Percentiles rank a stretch among this genome's conserved stretches.
Conservation (phyloP, 2,113 vertebrate species). For the Sapajus apella region DNA sequence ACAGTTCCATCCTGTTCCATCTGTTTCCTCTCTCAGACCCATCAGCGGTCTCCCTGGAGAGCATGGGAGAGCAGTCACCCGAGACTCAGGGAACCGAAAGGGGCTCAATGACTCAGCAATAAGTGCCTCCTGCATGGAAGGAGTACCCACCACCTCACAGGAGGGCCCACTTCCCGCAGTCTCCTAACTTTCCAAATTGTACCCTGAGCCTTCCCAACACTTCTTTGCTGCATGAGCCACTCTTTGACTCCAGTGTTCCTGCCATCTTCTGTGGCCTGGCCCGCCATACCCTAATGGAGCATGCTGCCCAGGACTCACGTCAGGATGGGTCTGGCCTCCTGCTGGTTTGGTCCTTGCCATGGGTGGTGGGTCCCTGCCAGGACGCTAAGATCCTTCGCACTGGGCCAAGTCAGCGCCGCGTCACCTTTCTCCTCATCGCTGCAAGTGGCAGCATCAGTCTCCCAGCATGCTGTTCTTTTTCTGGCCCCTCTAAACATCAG, state of each 20-base stretch:
- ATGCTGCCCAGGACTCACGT: background rate
- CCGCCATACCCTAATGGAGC: fast-evolving
- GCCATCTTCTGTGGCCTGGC: background rate
- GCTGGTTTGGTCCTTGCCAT: background rate
- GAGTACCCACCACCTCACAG: background rate
- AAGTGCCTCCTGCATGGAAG: background rate
- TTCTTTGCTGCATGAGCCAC: background rate
- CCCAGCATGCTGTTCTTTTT: fast-evolving
- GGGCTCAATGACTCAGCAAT: background rate
- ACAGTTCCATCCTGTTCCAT: background rate
- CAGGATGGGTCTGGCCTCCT: background rate
- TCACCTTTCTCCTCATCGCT: background rate
- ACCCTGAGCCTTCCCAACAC: background rate
- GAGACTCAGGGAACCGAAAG: background rate
- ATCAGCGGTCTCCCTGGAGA: background rate
- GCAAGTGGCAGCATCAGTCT: background rate
- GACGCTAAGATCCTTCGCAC: background rate
- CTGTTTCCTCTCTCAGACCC: background rate
- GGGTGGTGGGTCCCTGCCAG: background rate
- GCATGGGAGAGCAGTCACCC: too few relatives aligned
- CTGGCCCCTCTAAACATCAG: background rate
- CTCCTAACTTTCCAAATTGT: background rate
- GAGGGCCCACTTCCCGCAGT: background rate
- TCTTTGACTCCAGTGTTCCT: background rate
- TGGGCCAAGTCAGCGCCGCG: fast-evolving